A percentile compares a stretch with the other conserved stretches of the same genome.
Conservation (phyloP, 2,888 invertebrate species). For the Drosophila silvestris region DNA sequence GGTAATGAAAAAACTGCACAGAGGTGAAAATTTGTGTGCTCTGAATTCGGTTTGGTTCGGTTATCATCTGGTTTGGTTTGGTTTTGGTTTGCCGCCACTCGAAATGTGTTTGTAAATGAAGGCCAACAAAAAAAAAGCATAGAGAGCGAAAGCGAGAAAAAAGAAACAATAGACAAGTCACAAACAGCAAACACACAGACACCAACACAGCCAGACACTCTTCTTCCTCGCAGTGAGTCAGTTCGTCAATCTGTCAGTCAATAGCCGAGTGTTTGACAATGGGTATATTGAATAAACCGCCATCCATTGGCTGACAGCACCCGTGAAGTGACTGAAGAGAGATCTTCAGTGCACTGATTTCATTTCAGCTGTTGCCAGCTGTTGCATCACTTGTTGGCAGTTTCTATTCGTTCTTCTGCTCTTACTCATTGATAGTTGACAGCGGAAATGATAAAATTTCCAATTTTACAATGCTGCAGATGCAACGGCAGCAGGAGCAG, state of each 20-base stretch:
- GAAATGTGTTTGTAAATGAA: constrained; percentile 29
- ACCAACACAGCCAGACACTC: constrained; percentile 1
- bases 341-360: constrained; percentile 46
- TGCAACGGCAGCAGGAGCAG: background rate
- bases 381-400: constrained; percentile 61
- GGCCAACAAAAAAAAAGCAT: background rate
- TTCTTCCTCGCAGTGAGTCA: constrained; percentile 1
- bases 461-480: constrained; percentile 43
- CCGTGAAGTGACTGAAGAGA: constrained; percentile 37
- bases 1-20: background rate
- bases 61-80: constrained; percentile 25
- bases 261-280: constrained; percentile 31
- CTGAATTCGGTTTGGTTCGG: background rate
- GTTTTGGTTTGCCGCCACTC: constrained; percentile 8
- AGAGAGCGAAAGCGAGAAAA: background rate
- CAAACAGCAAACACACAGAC: background rate
- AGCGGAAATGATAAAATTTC: constrained; percentile 77
- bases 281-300: constrained; percentile 43
- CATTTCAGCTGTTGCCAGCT: constrained; percentile 59
- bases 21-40: constrained; percentile 7
- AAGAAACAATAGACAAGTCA: background rate
- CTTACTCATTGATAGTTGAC: constrained; percentile 36
- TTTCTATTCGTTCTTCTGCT: constrained; percentile 16
- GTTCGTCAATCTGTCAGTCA: constrained; percentile 10
- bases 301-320: constrained; percentile 31